A percentile compares a stretch with the other conserved stretches of the same genome.
phyloP scores from a whole-genome alignment of 2,797 vertebrate genomes.

The Mormyrus proboscirostris region DNA sequence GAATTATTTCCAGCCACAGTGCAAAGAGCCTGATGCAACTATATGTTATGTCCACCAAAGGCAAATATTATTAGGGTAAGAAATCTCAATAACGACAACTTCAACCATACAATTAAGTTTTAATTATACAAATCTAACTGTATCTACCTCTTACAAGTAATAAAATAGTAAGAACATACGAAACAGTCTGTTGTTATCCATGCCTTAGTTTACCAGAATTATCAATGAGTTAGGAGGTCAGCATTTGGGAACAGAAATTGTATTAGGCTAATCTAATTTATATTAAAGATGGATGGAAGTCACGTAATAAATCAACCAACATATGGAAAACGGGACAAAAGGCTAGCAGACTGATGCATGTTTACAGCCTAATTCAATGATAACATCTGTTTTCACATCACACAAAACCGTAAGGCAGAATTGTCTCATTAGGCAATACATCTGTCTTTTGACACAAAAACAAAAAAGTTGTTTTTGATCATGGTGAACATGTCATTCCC shows the following conservation, averaged over 20 bases:
- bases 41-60: neutral
- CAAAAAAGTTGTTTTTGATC: neutral
- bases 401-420: neutral
- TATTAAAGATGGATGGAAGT: slow-evolving; percentile 50
- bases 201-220: slow-evolving; percentile 5
- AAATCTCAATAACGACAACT: neutral
- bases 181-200: neutral
- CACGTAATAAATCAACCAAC: slow-evolving; percentile 46
- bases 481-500: neutral
- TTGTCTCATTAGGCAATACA: neutral
- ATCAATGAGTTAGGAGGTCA: slow-evolving; percentile 19
- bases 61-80: neutral
- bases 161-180: neutral
- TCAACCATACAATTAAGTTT: neutral
- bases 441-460: slow-evolving; percentile 4
- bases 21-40: neutral
- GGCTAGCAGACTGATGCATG: slow-evolving; percentile 43
- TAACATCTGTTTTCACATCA: slow-evolving; percentile 22
- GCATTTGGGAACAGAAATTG: slow-evolving; percentile 38
- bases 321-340: slow-evolving; percentile 42
- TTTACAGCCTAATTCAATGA: slow-evolving; percentile 34
- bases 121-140: neutral
- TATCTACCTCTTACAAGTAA: neutral
- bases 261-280: slow-evolving; percentile 55
- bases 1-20: neutral